Evolutionary conservation across 2,888 invertebrate species (phyloP), one percentile per base, ranked within the genome.

Genomic region (Sarcophaga caerulescens): DNA sequence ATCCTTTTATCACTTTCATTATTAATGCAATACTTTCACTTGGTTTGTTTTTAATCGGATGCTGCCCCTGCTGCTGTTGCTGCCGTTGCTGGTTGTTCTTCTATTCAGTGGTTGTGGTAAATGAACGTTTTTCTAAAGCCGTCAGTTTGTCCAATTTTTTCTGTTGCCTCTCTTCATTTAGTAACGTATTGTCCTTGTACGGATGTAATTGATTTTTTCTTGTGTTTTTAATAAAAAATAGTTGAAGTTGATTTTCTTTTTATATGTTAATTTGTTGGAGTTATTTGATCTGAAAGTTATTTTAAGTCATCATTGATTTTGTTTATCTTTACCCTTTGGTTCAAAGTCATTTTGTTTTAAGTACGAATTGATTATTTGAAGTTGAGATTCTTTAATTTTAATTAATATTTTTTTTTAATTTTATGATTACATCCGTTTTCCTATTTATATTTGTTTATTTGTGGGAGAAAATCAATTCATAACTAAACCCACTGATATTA

Each of bases 1-100:
- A 84, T 86, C 78, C 84, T 75, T 86, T 84, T 84, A 86, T 84
- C 86, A 84, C 78, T 84, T 79, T 86, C 84, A 86, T 86, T 84
- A 86, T 84, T 86, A 81, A 84, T 75, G 81, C 74, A 81, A 86
- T 84, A 86, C 84, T 84, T 84, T 84, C 78, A 78, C 84, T 86
- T 78, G 84, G 84, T 81, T 77, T 84, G 60, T 35, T 83, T 83
- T 86, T 81, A 81, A 73, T 81, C 81, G 47, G 69, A 70, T 76
- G 21, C 60, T 35, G 35, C 17, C 70, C 8, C 35, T 35, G 35
- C 35, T 35, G 10, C 35, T 6, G 35, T 0, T 35, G 35, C 81
- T 60, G 70, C 66, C 73, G 25, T 25, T 47, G 35, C 21, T 74
- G 81, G 62, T 75, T 21, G 45, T 47, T 74, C 3, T 59, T 66